These are phyloP conservation scores for Glyphotaelius pellucidus DNA, from an alignment of 2,888 invertebrate genomes.

Conservation along the genomic window DNA sequence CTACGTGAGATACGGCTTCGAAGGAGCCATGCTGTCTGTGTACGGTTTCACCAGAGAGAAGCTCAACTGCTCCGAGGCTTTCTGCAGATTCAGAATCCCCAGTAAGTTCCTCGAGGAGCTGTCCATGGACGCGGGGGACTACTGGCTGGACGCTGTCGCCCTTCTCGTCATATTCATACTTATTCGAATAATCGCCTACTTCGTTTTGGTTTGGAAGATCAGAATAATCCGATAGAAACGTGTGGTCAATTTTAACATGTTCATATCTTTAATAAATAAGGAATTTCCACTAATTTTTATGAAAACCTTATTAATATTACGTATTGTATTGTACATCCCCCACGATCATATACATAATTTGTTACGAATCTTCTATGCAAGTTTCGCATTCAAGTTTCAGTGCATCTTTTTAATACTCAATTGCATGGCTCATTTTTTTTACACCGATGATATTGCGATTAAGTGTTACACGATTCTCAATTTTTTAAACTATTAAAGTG, in stretches of 20 bases:
- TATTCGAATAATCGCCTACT: slow-evolving; percentile 87
- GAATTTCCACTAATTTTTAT: slow-evolving; percentile 45
- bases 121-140: slow-evolving; percentile 87
- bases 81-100: slow-evolving; percentile 90
- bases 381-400: slow-evolving; percentile 9
- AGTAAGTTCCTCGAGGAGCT: slow-evolving; percentile 90
- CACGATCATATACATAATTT: slow-evolving; percentile 40
- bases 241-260: slow-evolving; percentile 45
- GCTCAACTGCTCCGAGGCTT: slow-evolving; percentile 88
- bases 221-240: slow-evolving; percentile 75
- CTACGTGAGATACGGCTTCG: slow-evolving; percentile 91
- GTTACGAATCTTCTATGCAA: background rate
- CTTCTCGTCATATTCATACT: slow-evolving; percentile 85
- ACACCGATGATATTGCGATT: slow-evolving; percentile 53
- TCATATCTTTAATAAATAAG: slow-evolving; percentile 54
- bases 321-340: slow-evolving; percentile 22
- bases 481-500: slow-evolving; percentile 41
- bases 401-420: slow-evolving; percentile 55
- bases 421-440: slow-evolving; percentile 54
- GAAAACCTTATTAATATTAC: slow-evolving; percentile 15
- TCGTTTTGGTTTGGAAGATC: slow-evolving; percentile 89
- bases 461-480: slow-evolving; percentile 58
- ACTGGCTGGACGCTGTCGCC: slow-evolving; percentile 91
- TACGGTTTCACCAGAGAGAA: slow-evolving; percentile 91
- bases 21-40: slow-evolving; percentile 94